These are phyloP conservation scores for Phoeniculus purpureus DNA, from an alignment of 2,797 vertebrate genomes.

Conservation along the genomic window DNA sequence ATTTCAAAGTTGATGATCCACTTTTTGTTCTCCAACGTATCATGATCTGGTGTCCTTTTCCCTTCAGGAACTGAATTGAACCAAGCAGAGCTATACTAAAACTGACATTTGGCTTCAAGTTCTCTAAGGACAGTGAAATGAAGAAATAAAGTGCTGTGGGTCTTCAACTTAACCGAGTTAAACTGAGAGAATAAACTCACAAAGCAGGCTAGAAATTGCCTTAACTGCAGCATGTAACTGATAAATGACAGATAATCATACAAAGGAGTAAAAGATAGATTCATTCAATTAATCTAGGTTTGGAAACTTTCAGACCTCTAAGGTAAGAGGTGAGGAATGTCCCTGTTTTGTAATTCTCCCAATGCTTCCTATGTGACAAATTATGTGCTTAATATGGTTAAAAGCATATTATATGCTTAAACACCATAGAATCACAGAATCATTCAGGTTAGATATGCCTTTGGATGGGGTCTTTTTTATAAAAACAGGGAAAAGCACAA, in stretches of 20 bases:
- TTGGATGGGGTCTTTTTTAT: not conserved
- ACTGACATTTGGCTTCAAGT: not conserved
- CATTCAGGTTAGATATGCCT: not conserved
- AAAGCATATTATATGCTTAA: too few relatives aligned
- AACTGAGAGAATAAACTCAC: not conserved
- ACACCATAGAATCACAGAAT: too few relatives aligned
- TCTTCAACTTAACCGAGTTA: not conserved
- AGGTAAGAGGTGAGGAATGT: not conserved
- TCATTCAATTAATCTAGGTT: not conserved
- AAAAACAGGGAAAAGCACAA: not conserved
- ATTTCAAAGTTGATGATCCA: constrained; percentile 31
- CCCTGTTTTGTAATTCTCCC: not conserved
- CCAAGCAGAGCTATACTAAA: not conserved
- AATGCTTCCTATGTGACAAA: not conserved
- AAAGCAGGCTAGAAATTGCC: not conserved
- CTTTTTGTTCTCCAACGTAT: not conserved
- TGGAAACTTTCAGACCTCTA: not conserved
- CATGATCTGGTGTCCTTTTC: not conserved
- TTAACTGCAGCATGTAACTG: not conserved
- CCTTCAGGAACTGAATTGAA: not conserved
- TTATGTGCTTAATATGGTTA: too few relatives aligned
- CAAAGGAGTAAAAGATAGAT: not conserved
- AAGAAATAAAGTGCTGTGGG: not conserved
- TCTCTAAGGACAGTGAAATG: not conserved
- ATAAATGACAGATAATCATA: not conserved